Evolutionary conservation across 1,140 invertebrate species (phyloP).

Genomic region (Euura lappo): DNA sequence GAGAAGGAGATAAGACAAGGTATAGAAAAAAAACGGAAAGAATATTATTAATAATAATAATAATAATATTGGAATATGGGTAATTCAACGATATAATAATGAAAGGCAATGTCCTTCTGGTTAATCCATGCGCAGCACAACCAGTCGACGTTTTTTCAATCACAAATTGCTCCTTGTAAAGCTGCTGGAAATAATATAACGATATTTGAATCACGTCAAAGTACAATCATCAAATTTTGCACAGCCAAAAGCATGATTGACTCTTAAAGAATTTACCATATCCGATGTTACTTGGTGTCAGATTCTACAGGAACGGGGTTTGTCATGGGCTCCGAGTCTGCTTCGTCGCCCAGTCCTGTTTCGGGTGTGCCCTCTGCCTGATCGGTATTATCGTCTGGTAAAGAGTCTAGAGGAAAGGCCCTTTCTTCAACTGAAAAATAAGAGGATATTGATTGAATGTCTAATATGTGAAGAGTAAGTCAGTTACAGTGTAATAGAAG

Average conservation of each 20-base stretch:
- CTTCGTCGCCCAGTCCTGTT: background rate
- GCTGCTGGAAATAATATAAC: background rate
- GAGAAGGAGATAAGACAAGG: background rate
- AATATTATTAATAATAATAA: too few species aligned
- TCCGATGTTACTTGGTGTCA: constrained; percentile 12
- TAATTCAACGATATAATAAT: constrained; percentile 1
- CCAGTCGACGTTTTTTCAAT: background rate
- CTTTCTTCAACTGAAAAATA: constrained; percentile 1
- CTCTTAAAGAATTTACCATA: background rate
- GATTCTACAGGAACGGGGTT: background rate
- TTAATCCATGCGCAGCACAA: background rate
- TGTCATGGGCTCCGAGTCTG: background rate
- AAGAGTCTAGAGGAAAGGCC: constrained; percentile 10
- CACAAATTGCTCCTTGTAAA: background rate
- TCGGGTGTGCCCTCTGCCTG: background rate
- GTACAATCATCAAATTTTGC: too few species aligned
- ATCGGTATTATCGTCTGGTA: constrained; percentile 1
- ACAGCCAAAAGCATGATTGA: too few species aligned
- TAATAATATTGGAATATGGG: too few species aligned
- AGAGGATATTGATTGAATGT: background rate
- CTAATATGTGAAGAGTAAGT: too few species aligned
- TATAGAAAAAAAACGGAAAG: too few species aligned
- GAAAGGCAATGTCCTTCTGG: constrained; percentile 2
- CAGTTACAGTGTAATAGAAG: too few species aligned
- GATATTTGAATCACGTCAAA: background rate